Evolutionary conservation across 2,113 vertebrate species (phyloP), one percentile per base, ranked within the genome.

Genomic region (Danionella cerebrum): DNA sequence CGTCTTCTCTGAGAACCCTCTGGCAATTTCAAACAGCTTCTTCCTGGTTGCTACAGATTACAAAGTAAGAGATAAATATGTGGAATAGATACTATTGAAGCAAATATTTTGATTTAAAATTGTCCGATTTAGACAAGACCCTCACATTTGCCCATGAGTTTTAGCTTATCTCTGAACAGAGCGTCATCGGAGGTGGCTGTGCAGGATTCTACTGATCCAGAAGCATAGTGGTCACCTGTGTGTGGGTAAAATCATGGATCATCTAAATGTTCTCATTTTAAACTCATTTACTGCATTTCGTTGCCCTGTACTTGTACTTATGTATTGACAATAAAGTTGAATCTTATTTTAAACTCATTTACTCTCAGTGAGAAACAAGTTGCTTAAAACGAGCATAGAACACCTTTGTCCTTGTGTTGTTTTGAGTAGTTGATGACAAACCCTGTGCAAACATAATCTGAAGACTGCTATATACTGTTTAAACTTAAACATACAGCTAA

Each of bases 101-200:
- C 13, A 7, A 22, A 6, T 27, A 22, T 54, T 10, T 24, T 3
- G 11, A 52, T 18, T 4, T 25, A 3, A 4, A 25, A 25, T 27
- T 59, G 39, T 29, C 2, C 12, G 41, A 4, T n/a, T 22, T 7
- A 33, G 8, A 39, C 53, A 16, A 31, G 7, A 2, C 1, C 53
- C 94, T 94, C 86, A 97, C 96, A 98, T 87, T 98, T 98, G 1
- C 96, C 96, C 96, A 98, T 98, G 89, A 94, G 96, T 77, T 94
- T 97, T 75, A 98, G 80, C 81, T 96, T 98, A 89, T 97, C 96
- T 85, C 94, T 88, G 87, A 98, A 98, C 83, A 95, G 87, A 80
- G 95, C 94, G 55, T 98, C 96, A 44, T 98, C 96, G 21, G 92
- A 95, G 69, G 90, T 86, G 1, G 85, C 68, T 3, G 85, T 62